Evolutionary conservation across 2,113 vertebrate genomes (phyloP).

Genomic region (Actenoides hombroni): DNA sequence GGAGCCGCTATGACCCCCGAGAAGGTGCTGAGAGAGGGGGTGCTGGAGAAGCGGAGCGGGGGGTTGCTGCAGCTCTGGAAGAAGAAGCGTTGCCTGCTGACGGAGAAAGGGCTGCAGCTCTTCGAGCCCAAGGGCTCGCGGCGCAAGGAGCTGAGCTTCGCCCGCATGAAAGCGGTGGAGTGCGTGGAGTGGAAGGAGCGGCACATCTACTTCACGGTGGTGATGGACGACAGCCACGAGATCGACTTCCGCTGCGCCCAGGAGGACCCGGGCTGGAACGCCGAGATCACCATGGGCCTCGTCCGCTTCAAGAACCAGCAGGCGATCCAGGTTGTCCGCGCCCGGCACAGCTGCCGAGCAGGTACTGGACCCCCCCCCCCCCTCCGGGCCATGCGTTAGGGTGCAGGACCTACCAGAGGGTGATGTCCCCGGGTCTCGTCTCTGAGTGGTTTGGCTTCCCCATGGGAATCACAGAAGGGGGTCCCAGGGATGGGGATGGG

Average conservation of each 20-base stretch:
- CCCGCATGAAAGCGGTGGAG: slow-evolving; percentile 89
- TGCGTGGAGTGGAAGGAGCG: slow-evolving; percentile 91
- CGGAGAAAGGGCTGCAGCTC: slow-evolving; percentile 87
- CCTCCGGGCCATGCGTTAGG: rapidly evolving
- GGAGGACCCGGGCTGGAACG: slow-evolving; percentile 90
- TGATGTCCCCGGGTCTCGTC: not conserved
- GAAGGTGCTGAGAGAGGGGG: slow-evolving; percentile 84
- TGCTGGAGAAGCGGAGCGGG: slow-evolving; percentile 92
- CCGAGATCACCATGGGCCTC: slow-evolving; percentile 89
- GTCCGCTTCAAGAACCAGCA: slow-evolving; percentile 92
- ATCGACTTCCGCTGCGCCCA: slow-evolving; percentile 90
- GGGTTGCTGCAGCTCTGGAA: slow-evolving; percentile 95
- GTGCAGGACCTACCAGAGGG: rapidly evolving
- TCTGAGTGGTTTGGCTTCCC: rapidly evolving
- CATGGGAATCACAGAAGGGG: not conserved
- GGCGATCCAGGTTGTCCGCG: slow-evolving; percentile 85
- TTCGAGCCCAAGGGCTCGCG: slow-evolving; percentile 74
- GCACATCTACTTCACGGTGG: slow-evolving; percentile 91
- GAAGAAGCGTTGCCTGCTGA: slow-evolving; percentile 89
- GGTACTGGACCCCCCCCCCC: slow-evolving; percentile 1
- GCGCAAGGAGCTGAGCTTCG: slow-evolving; percentile 89
- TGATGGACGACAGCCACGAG: slow-evolving; percentile 87
- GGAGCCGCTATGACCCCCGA: slow-evolving; percentile 72
- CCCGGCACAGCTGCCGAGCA: slow-evolving; percentile 77
- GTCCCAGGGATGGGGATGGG: not conserved